phyloP scores from a whole-genome alignment of 2,888 invertebrate genomes.

The Brenthis daphne region DNA sequence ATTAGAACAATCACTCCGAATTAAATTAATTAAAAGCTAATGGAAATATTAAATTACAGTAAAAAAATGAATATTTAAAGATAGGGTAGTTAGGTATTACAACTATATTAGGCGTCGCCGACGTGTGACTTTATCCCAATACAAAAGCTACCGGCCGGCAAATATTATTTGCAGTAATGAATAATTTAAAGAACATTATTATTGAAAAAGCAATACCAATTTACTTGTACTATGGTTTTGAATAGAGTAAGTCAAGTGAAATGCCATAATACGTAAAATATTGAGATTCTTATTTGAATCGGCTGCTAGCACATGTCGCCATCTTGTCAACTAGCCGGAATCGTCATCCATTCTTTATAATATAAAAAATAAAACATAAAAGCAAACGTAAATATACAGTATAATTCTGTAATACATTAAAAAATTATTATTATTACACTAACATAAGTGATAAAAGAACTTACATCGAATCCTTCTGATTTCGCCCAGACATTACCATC shows the following conservation, averaged over 20 bases:
- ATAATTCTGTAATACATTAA: constrained; percentile 33
- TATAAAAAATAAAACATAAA: constrained; percentile 44
- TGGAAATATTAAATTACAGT: neutral
- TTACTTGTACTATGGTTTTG: neutral
- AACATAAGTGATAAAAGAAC: constrained; percentile 69
- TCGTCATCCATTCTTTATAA: constrained; percentile 62
- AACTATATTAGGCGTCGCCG: constrained; percentile 31
- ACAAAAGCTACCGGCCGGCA: constrained; percentile 47
- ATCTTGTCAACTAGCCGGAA: constrained; percentile 80
- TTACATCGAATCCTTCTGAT: constrained; percentile 96
- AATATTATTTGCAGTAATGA: constrained; percentile 18
- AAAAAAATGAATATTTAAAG: neutral
- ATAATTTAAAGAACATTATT: neutral
- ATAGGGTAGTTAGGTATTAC: constrained; percentile 1
- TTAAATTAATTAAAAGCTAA: neutral
- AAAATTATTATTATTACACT: constrained; percentile 46
- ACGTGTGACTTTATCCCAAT: constrained; percentile 44
- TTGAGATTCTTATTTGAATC: constrained; percentile 55
- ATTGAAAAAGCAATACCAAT: neutral
- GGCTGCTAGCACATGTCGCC: constrained; percentile 78
- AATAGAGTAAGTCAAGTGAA: neutral
- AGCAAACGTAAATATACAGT: constrained; percentile 44
- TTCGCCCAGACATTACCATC: constrained; percentile 98
- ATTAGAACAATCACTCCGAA: neutral
- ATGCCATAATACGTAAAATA: constrained; percentile 2